A percentile compares a stretch with the other conserved stretches of the same genome.
These are phyloP conservation scores for Crossocerus cetratus DNA, from an alignment of 2,888 invertebrate genomes.

Conservation along the genomic window DNA sequence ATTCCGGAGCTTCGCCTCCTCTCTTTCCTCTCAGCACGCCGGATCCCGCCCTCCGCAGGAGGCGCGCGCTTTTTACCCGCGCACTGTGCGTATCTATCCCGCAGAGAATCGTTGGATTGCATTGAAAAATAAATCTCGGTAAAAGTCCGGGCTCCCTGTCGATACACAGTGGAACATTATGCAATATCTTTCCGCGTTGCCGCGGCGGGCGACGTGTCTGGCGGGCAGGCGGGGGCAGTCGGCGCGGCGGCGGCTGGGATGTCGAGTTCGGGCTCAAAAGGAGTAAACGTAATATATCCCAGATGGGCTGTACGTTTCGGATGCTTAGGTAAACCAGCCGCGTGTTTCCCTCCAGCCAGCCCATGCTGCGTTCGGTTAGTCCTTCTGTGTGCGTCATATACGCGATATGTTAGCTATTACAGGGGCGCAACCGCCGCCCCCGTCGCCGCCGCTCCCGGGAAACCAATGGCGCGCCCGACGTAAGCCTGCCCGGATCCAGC, in stretches of 20 bases:
- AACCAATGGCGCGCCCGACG: neutral
- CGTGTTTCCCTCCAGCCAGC: constrained; percentile 33
- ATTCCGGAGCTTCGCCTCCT: constrained; percentile 13
- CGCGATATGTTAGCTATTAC: constrained; percentile 47
- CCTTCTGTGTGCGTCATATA: constrained; percentile 12
- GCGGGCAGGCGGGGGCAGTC: constrained; percentile 20
- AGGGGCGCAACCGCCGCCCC: constrained; percentile 11
- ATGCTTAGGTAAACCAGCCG: constrained; percentile 60
- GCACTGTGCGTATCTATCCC: constrained; percentile 47
- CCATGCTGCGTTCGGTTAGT: neutral
- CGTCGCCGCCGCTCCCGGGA: neutral
- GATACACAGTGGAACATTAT: constrained; percentile 60
- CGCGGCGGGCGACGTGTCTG: constrained; percentile 30
- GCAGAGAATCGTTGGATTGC: constrained; percentile 56
- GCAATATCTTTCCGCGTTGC: constrained; percentile 63
- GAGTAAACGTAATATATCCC: constrained; percentile 60
- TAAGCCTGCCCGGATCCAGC: constrained; percentile 30
- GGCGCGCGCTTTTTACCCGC: constrained; percentile 10
- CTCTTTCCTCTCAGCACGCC: neutral
- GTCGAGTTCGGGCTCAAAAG: constrained; percentile 35
- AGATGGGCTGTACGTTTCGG: constrained; percentile 58
- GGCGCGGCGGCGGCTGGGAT: constrained; percentile 22
- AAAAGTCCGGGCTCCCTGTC: constrained; percentile 58
- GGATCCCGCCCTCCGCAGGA: constrained; percentile 2
- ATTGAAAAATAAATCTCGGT: constrained; percentile 70